Percentiles rank a stretch among this genome's conserved stretches.
phyloP scores from a whole-genome alignment of 2,888 invertebrate genomes.

The Drosophila cyrtoloma region DNA sequence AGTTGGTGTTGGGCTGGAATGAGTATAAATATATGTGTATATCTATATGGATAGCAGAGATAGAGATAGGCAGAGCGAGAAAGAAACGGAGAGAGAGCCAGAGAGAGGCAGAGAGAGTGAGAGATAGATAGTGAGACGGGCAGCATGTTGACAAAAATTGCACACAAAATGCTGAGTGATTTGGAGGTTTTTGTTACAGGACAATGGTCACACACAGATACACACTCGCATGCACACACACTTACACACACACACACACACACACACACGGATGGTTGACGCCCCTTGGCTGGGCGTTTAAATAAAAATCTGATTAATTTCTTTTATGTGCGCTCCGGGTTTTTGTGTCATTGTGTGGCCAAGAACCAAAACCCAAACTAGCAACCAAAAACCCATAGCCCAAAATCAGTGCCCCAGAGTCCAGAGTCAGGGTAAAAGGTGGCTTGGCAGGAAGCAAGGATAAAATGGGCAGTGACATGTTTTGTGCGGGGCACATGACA shows the following conservation, averaged over 20 bases:
- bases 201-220: slow-evolving; percentile 62
- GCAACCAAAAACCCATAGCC: slow-evolving; percentile 27
- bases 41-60: slow-evolving; percentile 8
- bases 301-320: slow-evolving; percentile 82
- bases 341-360: slow-evolving; percentile 76
- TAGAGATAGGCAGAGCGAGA: not conserved
- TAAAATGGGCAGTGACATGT: slow-evolving; percentile 75
- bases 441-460: slow-evolving; percentile 72
- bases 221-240: not conserved
- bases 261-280: slow-evolving; percentile 38
- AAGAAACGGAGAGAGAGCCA: not conserved
- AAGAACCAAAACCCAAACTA: slow-evolving; percentile 30
- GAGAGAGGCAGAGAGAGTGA: not conserved
- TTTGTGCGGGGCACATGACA: slow-evolving; percentile 73
- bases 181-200: slow-evolving; percentile 64
- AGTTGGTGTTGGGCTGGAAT: slow-evolving; percentile 16
- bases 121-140: slow-evolving; percentile 36
- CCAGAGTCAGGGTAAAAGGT: slow-evolving; percentile 52
- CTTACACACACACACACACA: slow-evolving; percentile 16
- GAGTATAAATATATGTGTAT: slow-evolving; percentile 10
- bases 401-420: slow-evolving; percentile 25
- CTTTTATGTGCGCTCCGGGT: slow-evolving; percentile 73
- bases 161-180: slow-evolving; percentile 64
- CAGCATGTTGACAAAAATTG: slow-evolving; percentile 80
- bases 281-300: slow-evolving; percentile 75